Percentiles rank a stretch among this genome's conserved stretches.
Conservation (phyloP, 2,888 invertebrate species). For the Nymphalis polychloros region DNA sequence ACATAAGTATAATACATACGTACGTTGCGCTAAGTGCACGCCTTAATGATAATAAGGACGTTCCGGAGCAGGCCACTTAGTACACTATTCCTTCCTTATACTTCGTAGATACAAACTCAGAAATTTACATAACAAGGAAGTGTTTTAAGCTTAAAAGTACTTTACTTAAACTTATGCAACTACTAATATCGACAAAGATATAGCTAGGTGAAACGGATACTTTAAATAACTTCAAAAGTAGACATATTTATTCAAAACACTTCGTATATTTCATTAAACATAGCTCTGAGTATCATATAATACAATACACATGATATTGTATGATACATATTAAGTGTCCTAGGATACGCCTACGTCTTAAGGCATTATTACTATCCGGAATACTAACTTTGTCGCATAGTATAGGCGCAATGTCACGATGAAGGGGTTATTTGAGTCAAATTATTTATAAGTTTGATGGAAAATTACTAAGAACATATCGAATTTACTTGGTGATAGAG, state of each 20-base stretch:
- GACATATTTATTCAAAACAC: background rate
- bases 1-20: constrained; percentile 33
- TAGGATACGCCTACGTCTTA: constrained; percentile 22
- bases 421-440: background rate
- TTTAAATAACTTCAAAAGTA: background rate
- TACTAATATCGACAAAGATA: constrained; percentile 7
- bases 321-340: constrained; percentile 20
- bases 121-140: constrained; percentile 36
- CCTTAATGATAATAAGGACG: constrained; percentile 39
- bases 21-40: constrained; percentile 30
- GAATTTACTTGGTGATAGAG: too few relatives aligned
- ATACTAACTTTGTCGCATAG: constrained; percentile 41
- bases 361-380: constrained; percentile 28
- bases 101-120: constrained; percentile 33
- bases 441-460: too few relatives aligned
- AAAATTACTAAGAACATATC: too few relatives aligned
- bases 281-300: background rate
- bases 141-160: constrained; percentile 26
- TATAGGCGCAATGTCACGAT: constrained; percentile 38
- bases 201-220: background rate
- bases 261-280: background rate
- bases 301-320: constrained; percentile 11
- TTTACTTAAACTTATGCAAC: constrained; percentile 9
- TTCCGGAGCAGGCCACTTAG: constrained; percentile 35
- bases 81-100: constrained; percentile 36